Evolutionary conservation across 2,797 vertebrate species (phyloP).

Genomic region (Onychomys leucogaster): DNA sequence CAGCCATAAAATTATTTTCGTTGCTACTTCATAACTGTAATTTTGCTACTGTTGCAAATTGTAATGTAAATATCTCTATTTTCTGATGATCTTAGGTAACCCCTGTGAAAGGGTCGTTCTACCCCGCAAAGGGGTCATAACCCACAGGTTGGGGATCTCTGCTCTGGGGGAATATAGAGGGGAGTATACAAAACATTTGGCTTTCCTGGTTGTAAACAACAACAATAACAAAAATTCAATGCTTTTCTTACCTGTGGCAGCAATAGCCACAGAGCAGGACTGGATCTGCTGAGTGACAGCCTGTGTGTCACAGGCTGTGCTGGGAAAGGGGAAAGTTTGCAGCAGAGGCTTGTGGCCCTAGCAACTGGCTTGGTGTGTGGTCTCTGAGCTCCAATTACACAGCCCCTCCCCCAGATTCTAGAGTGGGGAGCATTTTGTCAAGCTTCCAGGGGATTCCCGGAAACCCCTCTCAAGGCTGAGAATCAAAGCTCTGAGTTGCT

Average conservation of each 20-base stretch:
- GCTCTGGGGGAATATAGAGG: neutral
- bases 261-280: neutral
- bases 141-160: neutral
- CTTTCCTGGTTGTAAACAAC: neutral
- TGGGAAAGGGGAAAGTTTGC: neutral
- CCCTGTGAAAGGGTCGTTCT: neutral
- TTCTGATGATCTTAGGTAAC: neutral
- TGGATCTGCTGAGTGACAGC: neutral
- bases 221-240: neutral
- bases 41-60: neutral
- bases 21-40: neutral
- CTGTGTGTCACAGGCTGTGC: neutral
- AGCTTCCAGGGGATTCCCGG: constrained; percentile 69
- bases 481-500: constrained; percentile 60
- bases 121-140: neutral
- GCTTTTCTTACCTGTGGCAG: neutral
- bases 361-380: constrained; percentile 73
- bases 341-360: neutral
- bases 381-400: constrained; percentile 75
- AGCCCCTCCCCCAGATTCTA: constrained; percentile 25
- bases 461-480: constrained; percentile 50
- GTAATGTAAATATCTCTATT: neutral
- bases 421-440: constrained; percentile 75
- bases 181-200: neutral
- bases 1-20: neutral